A percentile compares a stretch with the other conserved stretches of the same genome.
These are phyloP conservation scores for Phymastichus coffea DNA, from an alignment of 1,140 invertebrate species.

Conservation along the genomic window DNA sequence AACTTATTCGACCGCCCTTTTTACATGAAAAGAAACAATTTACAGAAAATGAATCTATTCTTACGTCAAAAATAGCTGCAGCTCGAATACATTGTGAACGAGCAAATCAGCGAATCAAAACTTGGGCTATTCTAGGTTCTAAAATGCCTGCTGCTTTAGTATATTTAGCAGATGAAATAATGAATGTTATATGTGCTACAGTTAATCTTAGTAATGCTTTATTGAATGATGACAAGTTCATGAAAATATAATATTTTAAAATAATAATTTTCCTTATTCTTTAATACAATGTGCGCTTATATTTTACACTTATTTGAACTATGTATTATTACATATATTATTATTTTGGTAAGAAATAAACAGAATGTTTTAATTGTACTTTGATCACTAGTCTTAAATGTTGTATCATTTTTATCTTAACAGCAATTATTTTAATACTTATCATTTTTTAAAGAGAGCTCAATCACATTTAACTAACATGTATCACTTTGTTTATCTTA, in stretches of 20 bases:
- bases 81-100: conserved; percentile 32
- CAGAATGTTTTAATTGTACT: too few species aligned
- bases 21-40: conserved; percentile 34
- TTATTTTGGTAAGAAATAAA: neutral
- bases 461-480: too few species aligned
- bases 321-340: neutral
- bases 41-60: conserved; percentile 27
- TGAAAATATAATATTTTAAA: conserved; percentile 16
- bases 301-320: neutral
- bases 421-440: too few species aligned
- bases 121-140: conserved; percentile 26
- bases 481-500: too few species aligned
- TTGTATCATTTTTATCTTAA: too few species aligned
- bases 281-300: neutral
- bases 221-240: conserved; percentile 32
- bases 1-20: conserved; percentile 33
- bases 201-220: conserved; percentile 34
- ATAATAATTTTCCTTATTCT: neutral
- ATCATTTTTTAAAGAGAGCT: too few species aligned
- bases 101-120: conserved; percentile 32
- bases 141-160: conserved; percentile 18
- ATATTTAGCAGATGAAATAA: conserved; percentile 29
- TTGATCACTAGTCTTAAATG: too few species aligned
- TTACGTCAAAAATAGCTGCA: conserved; percentile 33
- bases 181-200: conserved; percentile 33